These are phyloP conservation scores for Rhodophaea formosa DNA, from an alignment of 2,888 invertebrate genomes.

Conservation along the genomic window DNA sequence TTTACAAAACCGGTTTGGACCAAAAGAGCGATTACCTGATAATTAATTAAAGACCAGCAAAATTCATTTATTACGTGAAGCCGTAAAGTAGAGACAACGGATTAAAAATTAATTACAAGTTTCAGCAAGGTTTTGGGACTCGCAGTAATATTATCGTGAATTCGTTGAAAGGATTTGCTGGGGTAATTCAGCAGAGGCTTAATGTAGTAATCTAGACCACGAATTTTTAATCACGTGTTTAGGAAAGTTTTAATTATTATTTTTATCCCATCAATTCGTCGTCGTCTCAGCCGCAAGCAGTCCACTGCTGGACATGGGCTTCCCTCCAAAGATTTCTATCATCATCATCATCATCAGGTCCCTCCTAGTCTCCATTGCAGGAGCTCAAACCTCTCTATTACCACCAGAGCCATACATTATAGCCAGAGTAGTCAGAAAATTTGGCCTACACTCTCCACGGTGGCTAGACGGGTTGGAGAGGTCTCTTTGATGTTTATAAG, in stretches of 20 bases:
- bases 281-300: too few relatives aligned
- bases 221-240: not conserved
- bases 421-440: too few relatives aligned
- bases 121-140: constrained; percentile 49
- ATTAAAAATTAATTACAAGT: constrained; percentile 75
- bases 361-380: too few relatives aligned
- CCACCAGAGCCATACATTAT: too few relatives aligned
- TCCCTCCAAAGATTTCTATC: too few relatives aligned
- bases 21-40: not conserved
- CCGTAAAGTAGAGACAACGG: constrained; percentile 52
- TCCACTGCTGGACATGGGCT: too few relatives aligned
- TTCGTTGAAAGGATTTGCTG: constrained; percentile 31
- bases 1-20: not conserved
- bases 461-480: too few relatives aligned
- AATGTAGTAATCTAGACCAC: constrained; percentile 6
- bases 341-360: too few relatives aligned
- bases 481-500: too few relatives aligned
- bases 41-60: not conserved
- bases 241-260: not conserved
- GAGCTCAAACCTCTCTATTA: too few relatives aligned
- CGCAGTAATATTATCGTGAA: constrained; percentile 40
- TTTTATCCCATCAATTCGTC: too few relatives aligned
- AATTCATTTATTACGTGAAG: not conserved
- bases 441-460: too few relatives aligned
- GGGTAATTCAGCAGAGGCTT: constrained; percentile 27